A percentile compares a stretch with the other conserved stretches of the same genome.
Conservation (phyloP, 2,888 invertebrate genomes). For the Masnerella sp. region DNA sequence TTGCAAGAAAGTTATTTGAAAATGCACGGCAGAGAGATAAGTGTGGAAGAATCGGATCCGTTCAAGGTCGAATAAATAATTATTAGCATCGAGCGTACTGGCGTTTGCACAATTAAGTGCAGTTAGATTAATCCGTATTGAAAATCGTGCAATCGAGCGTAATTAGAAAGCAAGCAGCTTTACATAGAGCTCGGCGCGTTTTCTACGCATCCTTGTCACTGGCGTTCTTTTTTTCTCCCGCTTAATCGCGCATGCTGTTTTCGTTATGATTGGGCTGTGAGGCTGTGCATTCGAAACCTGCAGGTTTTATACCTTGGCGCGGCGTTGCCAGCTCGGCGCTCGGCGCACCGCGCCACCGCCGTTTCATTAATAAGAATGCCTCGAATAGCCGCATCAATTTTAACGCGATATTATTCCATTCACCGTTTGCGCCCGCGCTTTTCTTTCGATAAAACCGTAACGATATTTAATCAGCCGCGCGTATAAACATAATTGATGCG, state of each 20-base stretch:
- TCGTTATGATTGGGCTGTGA: slow-evolving; percentile 59
- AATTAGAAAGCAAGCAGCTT: slow-evolving; percentile 61
- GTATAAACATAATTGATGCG: slow-evolving; percentile 39
- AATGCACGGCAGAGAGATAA: slow-evolving; percentile 43
- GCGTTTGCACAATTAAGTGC: slow-evolving; percentile 60
- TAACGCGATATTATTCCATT: slow-evolving; percentile 57
- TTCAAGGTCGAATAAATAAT: slow-evolving; percentile 60
- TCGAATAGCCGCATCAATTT: slow-evolving; percentile 57
- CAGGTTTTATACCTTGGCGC: slow-evolving; percentile 54
- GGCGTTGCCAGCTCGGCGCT: slow-evolving; percentile 43
- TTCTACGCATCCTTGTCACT: slow-evolving; percentile 55
- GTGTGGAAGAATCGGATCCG: slow-evolving; percentile 56
- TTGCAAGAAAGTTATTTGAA: slow-evolving; percentile 57
- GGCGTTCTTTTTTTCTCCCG: slow-evolving; percentile 15
- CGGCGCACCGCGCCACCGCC: slow-evolving; percentile 38
- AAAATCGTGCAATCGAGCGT: slow-evolving; percentile 60
- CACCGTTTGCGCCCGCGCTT: slow-evolving; percentile 44
- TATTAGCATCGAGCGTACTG: slow-evolving; percentile 54
- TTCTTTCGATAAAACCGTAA: slow-evolving; percentile 48
- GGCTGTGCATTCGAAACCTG: slow-evolving; percentile 58
- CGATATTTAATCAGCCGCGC: slow-evolving; percentile 48
- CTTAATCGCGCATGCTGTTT: slow-evolving; percentile 54
- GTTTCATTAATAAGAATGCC: slow-evolving; percentile 60
- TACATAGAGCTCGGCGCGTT: slow-evolving; percentile 45
- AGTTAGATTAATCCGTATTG: slow-evolving; percentile 61